A percentile compares a stretch with the other conserved stretches of the same genome.
Evolutionary conservation across 2,888 invertebrate genomes (phyloP).

Genomic region (Eumerus sabulonum): DNA sequence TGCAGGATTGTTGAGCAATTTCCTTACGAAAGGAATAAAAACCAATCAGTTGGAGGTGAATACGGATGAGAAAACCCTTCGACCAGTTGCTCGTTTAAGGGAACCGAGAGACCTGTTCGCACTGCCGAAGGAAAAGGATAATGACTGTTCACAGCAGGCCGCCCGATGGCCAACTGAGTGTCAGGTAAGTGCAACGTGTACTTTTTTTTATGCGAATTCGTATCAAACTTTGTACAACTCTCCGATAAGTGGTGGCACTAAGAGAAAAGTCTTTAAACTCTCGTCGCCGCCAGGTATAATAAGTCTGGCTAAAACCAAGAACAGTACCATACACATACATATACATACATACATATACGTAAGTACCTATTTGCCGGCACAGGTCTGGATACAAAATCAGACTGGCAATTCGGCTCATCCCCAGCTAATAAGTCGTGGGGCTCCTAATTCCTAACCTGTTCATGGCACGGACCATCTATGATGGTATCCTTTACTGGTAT

Average conservation of each 20-base stretch:
- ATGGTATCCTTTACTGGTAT: no score
- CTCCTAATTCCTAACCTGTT: constrained; percentile 38
- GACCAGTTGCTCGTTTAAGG: constrained; percentile 83
- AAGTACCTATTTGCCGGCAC: no score
- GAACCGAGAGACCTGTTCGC: constrained; percentile 87
- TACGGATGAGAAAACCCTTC: constrained; percentile 83
- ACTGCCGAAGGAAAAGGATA: constrained; percentile 82
- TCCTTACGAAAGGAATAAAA: constrained; percentile 81
- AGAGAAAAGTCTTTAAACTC: constrained; percentile 15
- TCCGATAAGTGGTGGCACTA: no score
- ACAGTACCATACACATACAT: no score
- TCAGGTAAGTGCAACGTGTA: constrained; percentile 82
- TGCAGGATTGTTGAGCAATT: constrained; percentile 78
- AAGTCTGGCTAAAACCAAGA: no score
- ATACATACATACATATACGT: no score
- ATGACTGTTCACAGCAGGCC: constrained; percentile 87
- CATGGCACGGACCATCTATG: no score
- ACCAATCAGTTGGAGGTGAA: constrained; percentile 85
- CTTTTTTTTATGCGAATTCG: neutral
- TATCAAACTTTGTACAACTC: no score
- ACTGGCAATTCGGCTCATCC: neutral
- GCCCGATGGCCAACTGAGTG: constrained; percentile 94
- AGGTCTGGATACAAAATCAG: no score
- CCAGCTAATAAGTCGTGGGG: constrained; percentile 56
- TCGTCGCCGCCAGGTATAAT: no score